Conservation (phyloP, 2,888 invertebrate species). For the Chloroclystis v-ata region DNA sequence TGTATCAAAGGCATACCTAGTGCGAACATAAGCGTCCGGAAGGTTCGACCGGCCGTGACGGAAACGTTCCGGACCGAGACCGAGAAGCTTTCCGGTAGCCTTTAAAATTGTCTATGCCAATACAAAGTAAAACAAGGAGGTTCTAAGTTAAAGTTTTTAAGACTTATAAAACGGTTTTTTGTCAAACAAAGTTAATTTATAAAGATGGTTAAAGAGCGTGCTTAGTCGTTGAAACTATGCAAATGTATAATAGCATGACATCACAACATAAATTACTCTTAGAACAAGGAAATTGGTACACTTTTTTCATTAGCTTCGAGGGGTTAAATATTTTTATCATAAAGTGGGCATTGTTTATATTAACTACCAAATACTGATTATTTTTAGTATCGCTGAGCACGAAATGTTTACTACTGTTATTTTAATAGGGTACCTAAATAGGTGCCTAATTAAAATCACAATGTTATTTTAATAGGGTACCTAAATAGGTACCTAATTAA, state of each 20-base stretch:
- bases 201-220: conserved; percentile 8
- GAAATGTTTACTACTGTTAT: no score
- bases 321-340: conserved; percentile 6
- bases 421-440: no score
- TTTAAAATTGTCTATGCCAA: no score
- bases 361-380: neutral
- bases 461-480: no score
- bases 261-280: conserved; percentile 6
- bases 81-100: conserved; percentile 43
- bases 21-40: conserved; percentile 35
- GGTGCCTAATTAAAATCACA: no score
- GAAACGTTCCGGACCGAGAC: conserved; percentile 45
- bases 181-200: no score
- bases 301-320: conserved; percentile 6
- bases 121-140: no score
- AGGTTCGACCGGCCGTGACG: conserved; percentile 48
- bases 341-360: neutral
- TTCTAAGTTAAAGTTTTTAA: no score
- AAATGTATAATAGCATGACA: conserved; percentile 14
- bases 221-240: conserved; percentile 11
- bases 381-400: no score
- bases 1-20: no score
- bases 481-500: no score
- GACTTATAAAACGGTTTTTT: no score
- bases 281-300: conserved; percentile 8